These are phyloP conservation scores for Perithous albicinctus DNA, from an alignment of 2,888 invertebrate species.

Conservation along the genomic window DNA sequence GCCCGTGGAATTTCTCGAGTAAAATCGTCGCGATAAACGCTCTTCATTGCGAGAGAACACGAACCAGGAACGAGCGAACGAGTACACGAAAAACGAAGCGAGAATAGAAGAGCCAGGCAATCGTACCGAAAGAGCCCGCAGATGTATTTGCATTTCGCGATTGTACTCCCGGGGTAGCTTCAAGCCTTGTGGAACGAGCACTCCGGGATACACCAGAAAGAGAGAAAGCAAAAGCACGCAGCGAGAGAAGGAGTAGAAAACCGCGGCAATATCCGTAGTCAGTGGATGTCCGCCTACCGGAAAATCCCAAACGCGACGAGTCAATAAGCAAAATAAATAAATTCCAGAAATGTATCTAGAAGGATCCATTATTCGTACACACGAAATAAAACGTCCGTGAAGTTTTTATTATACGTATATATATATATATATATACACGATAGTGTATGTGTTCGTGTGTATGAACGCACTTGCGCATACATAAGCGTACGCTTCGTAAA, in stretches of 20 bases:
- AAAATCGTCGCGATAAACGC: conserved; percentile 63
- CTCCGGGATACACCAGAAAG: neutral
- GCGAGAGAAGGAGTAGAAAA: neutral
- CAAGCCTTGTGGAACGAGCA: neutral
- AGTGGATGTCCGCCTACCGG: conserved; percentile 30
- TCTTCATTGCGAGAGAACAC: conserved; percentile 58
- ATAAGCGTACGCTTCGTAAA: neutral
- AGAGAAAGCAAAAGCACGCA: neutral
- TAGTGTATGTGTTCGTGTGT: too few relatives aligned
- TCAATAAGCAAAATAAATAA: conserved; percentile 43
- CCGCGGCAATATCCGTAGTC: conserved; percentile 19
- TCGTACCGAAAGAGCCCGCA: conserved; percentile 26
- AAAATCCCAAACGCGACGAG: conserved; percentile 58
- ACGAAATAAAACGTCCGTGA: neutral
- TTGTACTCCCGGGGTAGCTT: conserved; percentile 34
- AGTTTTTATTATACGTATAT: neutral
- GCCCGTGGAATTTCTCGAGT: conserved; percentile 32
- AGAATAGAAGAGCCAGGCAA: conserved; percentile 30
- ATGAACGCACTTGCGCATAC: neutral
- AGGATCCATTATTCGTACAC: conserved; percentile 21
- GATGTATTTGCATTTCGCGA: conserved; percentile 55
- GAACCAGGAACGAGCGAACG: conserved; percentile 29
- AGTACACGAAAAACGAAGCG: conserved; percentile 18
- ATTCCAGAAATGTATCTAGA: conserved; percentile 25
- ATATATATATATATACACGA: neutral